Evolutionary conservation across 2,888 invertebrate species (phyloP), one percentile per base, ranked within the genome.

Genomic region (Tridacna crocea): DNA sequence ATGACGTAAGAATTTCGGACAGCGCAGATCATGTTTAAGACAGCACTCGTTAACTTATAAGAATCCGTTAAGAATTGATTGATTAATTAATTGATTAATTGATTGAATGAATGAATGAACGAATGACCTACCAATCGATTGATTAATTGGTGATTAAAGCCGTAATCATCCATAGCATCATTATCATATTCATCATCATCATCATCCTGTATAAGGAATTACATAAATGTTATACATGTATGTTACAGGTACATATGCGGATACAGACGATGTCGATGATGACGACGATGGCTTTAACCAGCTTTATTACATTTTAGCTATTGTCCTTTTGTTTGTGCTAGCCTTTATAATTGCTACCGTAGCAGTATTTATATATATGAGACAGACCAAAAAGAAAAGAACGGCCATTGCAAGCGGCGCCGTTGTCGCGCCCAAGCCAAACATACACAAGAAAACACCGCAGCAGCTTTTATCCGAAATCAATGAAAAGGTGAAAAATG

Each of bases 391-490:
- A 47, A 24, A 58, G 13, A 6, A 47, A 17, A 36, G 61, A 22
- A 60, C 47, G 15, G 61, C 61, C 10, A 61, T 61, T 19, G 74
- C 74, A 12, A 74, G 47, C 19, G 74, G 61, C 6, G 48, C 47
- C 2, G 61, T 61, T 11, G 22, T 17, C 10, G 19, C 74, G 6
- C 26, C 48, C 4, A 60, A 36, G n/a, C 61, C 61, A 22, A 60
- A 60, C 1, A 6, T 74, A 8, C 46, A 61, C 12, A 27, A 26
- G 10, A 74, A 47, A 36, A 63, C 74, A n/a, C 24, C 74, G n/a
- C 74, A 74, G 12, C 74, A 74, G 61, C 47, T 74, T 46, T 26
- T 74, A 8, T 22, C 46, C 0, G 74, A 74, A 3, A 22, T 74
- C 4, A 27, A 19, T 6, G 47, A 47, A n/a, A 74, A 61, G 46